Conservation (phyloP, 92 coral and sea anemone genomes). For the Meandrina meandrites region DNA sequence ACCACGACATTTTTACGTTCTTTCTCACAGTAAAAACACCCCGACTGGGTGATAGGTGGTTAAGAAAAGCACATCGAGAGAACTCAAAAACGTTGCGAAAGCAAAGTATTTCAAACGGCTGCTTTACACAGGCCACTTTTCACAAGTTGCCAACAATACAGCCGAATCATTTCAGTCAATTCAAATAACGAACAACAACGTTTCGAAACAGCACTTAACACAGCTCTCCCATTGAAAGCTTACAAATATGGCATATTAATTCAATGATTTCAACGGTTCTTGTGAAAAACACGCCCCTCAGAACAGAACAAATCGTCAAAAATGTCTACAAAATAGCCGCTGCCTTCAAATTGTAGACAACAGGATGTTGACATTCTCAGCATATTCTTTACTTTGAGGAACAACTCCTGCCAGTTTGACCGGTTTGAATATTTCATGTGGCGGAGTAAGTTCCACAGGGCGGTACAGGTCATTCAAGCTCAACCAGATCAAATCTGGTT, state of each 20-base stretch:
- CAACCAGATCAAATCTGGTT: conserved; percentile 94
- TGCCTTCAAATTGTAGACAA: conserved; percentile 27
- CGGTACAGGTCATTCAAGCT: conserved; percentile 78
- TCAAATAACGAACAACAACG: not conserved
- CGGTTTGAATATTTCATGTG: conserved; percentile 56
- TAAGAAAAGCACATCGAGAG: not conserved
- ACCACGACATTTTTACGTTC: no score
- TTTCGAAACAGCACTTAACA: not conserved
- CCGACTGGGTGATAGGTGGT: not conserved
- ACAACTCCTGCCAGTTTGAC: conserved; percentile 63
- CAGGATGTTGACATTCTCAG: conserved; percentile 67
- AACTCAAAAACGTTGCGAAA: not conserved
- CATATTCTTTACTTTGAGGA: conserved; percentile 75
- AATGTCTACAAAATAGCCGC: not conserved
- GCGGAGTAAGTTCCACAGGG: conserved; percentile 67
- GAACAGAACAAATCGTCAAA: not conserved
- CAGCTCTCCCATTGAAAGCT: not conserved
- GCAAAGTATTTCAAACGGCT: not conserved
- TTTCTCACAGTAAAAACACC: not conserved
- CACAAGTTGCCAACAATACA: not conserved
- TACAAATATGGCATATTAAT: not conserved
- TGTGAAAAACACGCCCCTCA: not conserved
- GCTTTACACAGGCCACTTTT: not conserved
- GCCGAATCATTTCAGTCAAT: not conserved
- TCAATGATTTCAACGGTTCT: not conserved